Conservation (phyloP, 2,888 invertebrate genomes). For the Drosophila eohydei region DNA sequence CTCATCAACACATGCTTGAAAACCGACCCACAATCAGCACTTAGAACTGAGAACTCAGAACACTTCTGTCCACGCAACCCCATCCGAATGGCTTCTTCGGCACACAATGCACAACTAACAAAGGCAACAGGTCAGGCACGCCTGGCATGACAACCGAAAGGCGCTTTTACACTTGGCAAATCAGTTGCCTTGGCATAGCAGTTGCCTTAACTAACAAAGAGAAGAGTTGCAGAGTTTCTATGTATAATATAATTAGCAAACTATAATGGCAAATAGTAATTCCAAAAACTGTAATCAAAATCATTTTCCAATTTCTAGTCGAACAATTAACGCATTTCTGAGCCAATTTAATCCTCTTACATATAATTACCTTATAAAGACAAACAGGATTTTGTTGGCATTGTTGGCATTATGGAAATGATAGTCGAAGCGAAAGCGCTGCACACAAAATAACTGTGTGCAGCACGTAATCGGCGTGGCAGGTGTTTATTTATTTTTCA, state of each 20-base stretch:
- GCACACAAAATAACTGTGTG: not conserved
- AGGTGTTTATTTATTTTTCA: slow-evolving; percentile 7
- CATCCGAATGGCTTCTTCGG: not conserved
- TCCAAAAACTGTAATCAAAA: not conserved
- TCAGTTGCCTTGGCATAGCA: too few relatives aligned
- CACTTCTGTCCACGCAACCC: slow-evolving; percentile 12
- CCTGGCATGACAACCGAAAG: slow-evolving; percentile 2
- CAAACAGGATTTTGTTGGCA: not conserved
- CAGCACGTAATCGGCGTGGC: slow-evolving; percentile 1
- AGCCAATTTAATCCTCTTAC: not conserved
- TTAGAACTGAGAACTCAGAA: not conserved
- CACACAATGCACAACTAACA: not conserved
- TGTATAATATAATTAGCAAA: too few relatives aligned
- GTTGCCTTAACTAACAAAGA: too few relatives aligned
- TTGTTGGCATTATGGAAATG: not conserved
- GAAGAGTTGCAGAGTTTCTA: too few relatives aligned
- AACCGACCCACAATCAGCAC: not conserved
- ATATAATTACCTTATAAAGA: not conserved
- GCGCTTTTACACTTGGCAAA: not conserved
- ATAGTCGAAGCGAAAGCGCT: not conserved
- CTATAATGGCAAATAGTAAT: too few relatives aligned
- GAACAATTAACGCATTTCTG: not conserved
- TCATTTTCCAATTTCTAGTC: not conserved
- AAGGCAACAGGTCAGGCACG: slow-evolving; percentile 27
- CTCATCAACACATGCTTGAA: slow-evolving; percentile 1